phyloP scores from a whole-genome alignment of 1,140 invertebrate genomes.

The Drosophila pallidifrons region DNA sequence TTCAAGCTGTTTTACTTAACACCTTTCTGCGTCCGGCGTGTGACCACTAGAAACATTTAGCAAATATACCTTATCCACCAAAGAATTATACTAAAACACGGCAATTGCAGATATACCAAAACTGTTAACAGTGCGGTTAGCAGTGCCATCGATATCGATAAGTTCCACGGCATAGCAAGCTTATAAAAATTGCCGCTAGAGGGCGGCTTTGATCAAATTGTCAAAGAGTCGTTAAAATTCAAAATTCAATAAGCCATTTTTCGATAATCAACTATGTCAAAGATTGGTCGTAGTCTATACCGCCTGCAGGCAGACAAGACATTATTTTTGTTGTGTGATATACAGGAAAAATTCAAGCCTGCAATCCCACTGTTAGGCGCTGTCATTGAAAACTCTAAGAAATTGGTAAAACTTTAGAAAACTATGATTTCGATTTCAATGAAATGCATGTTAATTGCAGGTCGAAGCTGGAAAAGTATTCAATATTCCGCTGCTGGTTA shows the following conservation, averaged over 20 bases:
- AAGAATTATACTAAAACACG: no score
- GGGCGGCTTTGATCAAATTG: slow-evolving; percentile 8
- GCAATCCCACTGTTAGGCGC: slow-evolving; percentile 89
- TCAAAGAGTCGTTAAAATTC: slow-evolving; percentile 25
- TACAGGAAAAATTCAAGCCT: slow-evolving; percentile 93
- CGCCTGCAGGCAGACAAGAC: slow-evolving; percentile 85
- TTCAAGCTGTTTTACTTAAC: no score
- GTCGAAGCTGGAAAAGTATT: slow-evolving; percentile 90
- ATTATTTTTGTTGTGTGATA: slow-evolving; percentile 92
- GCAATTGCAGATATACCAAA: no score
- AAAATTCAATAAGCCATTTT: slow-evolving; percentile 4
- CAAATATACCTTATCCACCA: no score
- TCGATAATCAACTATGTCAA: background rate
- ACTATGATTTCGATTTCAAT: background rate
- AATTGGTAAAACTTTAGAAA: slow-evolving; percentile 87
- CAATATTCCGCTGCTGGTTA: slow-evolving; percentile 92
- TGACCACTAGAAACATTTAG: no score
- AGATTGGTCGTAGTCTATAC: slow-evolving; percentile 30
- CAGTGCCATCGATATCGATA: slow-evolving; percentile 35
- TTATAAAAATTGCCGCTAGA: slow-evolving; percentile 17
- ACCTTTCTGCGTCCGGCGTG: no score
- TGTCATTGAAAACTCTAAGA: slow-evolving; percentile 90
- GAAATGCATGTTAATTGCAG: slow-evolving; percentile 81
- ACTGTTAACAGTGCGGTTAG: slow-evolving; percentile 21
- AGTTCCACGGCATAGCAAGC: background rate